Conservation (phyloP, 2,113 vertebrate genomes). For the Mesembrinibis cayennensis region DNA sequence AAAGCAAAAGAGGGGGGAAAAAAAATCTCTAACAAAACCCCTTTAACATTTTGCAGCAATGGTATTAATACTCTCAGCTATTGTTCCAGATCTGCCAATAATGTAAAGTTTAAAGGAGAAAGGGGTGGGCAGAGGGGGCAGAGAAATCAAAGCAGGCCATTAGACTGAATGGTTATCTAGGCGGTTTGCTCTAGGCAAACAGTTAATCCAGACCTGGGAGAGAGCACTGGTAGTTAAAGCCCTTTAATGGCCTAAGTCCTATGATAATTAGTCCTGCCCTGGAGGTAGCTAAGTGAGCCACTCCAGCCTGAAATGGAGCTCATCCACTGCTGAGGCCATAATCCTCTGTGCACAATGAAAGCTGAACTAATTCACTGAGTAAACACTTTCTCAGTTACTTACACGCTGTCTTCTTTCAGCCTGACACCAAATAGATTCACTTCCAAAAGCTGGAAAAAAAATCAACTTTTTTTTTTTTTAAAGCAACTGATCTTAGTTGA, state of each 20-base stretch:
- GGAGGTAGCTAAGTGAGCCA: constrained; percentile 93
- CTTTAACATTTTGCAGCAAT: not conserved
- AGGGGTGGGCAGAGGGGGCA: constrained; percentile 45
- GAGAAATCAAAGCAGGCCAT: constrained; percentile 90
- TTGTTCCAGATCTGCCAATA: constrained; percentile 45
- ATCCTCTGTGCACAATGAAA: constrained; percentile 93
- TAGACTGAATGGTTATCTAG: constrained; percentile 91
- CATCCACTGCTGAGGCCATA: constrained; percentile 85
- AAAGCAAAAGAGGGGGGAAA: not conserved
- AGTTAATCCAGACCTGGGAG: constrained; percentile 96
- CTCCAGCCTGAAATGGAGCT: constrained; percentile 98
- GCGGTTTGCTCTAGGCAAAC: constrained; percentile 88
- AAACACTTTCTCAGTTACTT: constrained; percentile 98
- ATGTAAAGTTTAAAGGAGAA: constrained; percentile 24
- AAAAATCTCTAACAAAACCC: not conserved
- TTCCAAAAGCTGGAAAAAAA: constrained; percentile 73
- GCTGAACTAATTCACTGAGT: constrained; percentile 99
- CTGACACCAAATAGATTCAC: constrained; percentile 79
- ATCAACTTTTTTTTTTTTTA: constrained; percentile 58
- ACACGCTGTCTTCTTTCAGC: constrained; percentile 92
- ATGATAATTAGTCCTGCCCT: constrained; percentile 99
- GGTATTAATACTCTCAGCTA: not conserved
- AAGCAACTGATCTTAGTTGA: constrained; percentile 63
- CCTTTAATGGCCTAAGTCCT: constrained; percentile 99
- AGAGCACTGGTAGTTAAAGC: constrained; percentile 94